Conservation (phyloP, 2,888 invertebrate genomes). For the Eilema caniola region DNA sequence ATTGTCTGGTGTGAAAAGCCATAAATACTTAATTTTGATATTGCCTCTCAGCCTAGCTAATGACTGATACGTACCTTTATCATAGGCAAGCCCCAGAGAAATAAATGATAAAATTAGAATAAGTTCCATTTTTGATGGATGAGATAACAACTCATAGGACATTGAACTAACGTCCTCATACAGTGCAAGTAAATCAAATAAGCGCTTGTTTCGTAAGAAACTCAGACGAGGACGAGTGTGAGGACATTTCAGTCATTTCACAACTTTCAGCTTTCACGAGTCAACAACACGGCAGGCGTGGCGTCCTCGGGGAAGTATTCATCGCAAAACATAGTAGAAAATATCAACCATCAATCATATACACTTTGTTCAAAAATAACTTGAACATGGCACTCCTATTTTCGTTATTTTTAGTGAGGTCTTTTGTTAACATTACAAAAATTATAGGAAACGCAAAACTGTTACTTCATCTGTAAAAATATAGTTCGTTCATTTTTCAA, state of each 20-base stretch:
- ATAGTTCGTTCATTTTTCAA: conserved; percentile 23
- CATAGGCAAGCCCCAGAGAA: conserved; percentile 65
- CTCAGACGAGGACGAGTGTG: not conserved
- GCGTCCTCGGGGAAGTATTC: conserved; percentile 38
- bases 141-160: conserved; percentile 32
- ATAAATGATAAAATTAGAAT: conserved; percentile 69
- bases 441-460: conserved; percentile 13
- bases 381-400: conserved; percentile 19
- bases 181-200: conserved; percentile 14
- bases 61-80: conserved; percentile 66
- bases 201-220: conserved; percentile 13
- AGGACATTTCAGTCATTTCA: conserved; percentile 25
- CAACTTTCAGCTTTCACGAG: conserved; percentile 19
- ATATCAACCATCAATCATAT: conserved; percentile 13
- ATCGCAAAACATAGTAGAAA: conserved; percentile 18
- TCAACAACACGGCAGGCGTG: conserved; percentile 50
- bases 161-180: conserved; percentile 23
- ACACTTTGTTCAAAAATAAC: conserved; percentile 9
- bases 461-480: not conserved
- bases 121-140: conserved; percentile 61
- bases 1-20: not conserved
- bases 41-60: not conserved
- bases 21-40: not conserved
- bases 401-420: conserved; percentile 11
- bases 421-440: conserved; percentile 31